Evolutionary conservation across 2,113 vertebrate species (phyloP).

Genomic region (Gallinago undulata): DNA sequence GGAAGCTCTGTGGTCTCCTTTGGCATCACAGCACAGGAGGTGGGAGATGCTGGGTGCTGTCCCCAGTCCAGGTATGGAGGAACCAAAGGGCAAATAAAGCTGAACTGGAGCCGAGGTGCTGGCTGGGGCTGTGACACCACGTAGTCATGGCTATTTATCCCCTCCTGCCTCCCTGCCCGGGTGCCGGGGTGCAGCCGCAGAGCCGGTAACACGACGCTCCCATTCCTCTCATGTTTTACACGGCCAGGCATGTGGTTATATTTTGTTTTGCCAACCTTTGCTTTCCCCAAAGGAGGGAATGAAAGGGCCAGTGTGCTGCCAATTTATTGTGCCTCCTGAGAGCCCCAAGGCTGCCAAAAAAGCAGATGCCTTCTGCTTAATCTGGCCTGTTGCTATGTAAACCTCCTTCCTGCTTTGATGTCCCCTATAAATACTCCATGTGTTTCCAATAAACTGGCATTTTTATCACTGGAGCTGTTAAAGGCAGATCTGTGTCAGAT

Average conservation of each 20-base stretch:
- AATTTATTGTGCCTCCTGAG: conserved; percentile 25
- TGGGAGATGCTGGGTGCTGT: background rate
- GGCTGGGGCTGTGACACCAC: accelerated
- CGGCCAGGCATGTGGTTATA: background rate
- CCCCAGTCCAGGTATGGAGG: background rate
- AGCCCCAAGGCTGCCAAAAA: conserved; percentile 24
- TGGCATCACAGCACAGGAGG: accelerated
- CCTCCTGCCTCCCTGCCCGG: background rate
- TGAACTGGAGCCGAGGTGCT: accelerated
- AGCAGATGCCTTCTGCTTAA: conserved; percentile 64
- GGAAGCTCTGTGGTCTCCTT: background rate
- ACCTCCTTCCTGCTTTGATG: conserved; percentile 60
- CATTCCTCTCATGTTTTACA: conserved; percentile 36
- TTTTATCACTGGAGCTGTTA: conserved; percentile 49
- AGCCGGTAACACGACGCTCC: background rate
- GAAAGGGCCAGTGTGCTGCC: conserved; percentile 4
- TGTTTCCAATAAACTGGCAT: conserved; percentile 64
- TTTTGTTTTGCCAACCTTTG: conserved; percentile 49
- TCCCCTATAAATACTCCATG: conserved; percentile 59
- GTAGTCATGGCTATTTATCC: accelerated
- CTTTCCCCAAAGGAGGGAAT: conserved; percentile 1
- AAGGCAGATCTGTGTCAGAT: conserved; percentile 21
- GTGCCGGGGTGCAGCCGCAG: background rate
- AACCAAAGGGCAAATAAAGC: accelerated
- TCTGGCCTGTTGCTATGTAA: conserved; percentile 62